Evolutionary conservation across 2,797 vertebrate genomes (phyloP).

Genomic region (Microctenopoma stevenorrisi): DNA sequence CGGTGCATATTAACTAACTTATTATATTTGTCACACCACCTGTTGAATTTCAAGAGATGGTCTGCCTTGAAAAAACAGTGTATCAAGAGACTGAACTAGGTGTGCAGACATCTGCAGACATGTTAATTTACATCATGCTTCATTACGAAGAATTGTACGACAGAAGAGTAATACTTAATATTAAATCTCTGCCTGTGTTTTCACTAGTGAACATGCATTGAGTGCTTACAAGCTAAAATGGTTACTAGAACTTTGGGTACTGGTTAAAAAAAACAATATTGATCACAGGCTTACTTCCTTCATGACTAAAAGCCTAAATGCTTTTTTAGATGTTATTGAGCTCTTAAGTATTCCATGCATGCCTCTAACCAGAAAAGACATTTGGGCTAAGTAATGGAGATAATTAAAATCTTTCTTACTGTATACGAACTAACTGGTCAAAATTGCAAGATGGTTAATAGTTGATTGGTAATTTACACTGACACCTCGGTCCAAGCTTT

Average conservation of each 20-base stretch:
- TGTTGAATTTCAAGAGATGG: neutral
- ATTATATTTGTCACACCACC: neutral
- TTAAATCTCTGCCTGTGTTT: constrained; percentile 11
- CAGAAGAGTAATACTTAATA: constrained; percentile 4
- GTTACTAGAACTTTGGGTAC: constrained; percentile 11
- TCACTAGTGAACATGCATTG: neutral
- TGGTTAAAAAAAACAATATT: neutral
- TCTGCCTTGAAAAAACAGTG: neutral
- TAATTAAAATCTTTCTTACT: constrained; percentile 53
- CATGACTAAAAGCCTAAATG: constrained; percentile 14
- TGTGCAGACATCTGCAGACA: neutral
- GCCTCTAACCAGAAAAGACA: constrained; percentile 46
- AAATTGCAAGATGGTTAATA: constrained; percentile 38
- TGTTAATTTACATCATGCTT: neutral
- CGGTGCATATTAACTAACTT: neutral
- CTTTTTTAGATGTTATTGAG: constrained; percentile 43
- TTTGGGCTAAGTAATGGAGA: constrained; percentile 47
- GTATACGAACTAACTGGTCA: constrained; percentile 53
- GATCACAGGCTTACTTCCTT: constrained; percentile 27
- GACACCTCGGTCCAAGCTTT: constrained; percentile 34
- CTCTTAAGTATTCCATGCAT: constrained; percentile 49
- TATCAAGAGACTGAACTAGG: neutral
- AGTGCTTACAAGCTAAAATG: neutral
- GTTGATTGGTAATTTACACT: constrained; percentile 33
- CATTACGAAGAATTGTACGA: neutral